These are phyloP conservation scores for Melanerpes aurifrons DNA, from an alignment of 2,113 vertebrate species.

Conservation along the genomic window DNA sequence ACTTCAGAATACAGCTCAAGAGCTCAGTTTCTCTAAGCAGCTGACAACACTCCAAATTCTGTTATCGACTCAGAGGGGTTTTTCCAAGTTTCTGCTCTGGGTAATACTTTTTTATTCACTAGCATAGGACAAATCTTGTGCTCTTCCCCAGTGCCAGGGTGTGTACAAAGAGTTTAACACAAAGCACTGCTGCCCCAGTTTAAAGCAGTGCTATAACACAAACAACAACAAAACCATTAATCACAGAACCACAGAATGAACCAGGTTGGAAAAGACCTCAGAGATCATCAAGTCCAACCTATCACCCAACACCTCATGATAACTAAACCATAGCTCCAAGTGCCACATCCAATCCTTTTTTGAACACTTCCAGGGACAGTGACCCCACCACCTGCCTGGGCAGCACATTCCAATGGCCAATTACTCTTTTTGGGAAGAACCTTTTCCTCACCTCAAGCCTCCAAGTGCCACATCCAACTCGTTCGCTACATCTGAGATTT, in stretches of 20 bases:
- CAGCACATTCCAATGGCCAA: too few relatives aligned
- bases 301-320: too few relatives aligned
- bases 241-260: too few relatives aligned
- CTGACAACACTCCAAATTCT: not conserved
- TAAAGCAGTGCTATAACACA: rapidly evolving
- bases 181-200: not conserved
- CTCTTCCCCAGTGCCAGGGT: not conserved
- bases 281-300: too few relatives aligned
- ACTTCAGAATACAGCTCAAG: not conserved
- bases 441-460: too few relatives aligned
- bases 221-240: not conserved
- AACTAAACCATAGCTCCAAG: too few relatives aligned
- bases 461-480: not conserved
- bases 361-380: too few relatives aligned
- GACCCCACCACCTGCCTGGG: too few relatives aligned
- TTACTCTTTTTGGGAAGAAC: too few relatives aligned
- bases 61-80: not conserved
- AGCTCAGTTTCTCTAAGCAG: not conserved
- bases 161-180: not conserved
- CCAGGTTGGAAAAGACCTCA: too few relatives aligned
- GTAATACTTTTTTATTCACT: not conserved
- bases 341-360: too few relatives aligned
- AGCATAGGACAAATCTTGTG: not conserved
- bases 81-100: not conserved
- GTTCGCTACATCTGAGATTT: not conserved